Evolutionary conservation across 2,797 vertebrate genomes (phyloP).

Genomic region (Glyptemys insculpta): DNA sequence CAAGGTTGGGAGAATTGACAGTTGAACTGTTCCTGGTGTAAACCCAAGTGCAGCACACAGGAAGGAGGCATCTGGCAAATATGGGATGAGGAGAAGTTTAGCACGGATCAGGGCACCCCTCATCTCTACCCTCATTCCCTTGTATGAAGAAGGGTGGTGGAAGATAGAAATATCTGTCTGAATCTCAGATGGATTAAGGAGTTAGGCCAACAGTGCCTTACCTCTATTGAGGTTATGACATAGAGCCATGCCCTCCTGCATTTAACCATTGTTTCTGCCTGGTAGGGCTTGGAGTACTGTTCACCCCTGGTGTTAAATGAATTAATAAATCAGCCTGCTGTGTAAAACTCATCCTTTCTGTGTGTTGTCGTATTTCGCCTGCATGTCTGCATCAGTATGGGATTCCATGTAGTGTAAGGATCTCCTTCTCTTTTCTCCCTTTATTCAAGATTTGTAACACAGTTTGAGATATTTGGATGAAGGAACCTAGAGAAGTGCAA

Average conservation of each 20-base stretch:
- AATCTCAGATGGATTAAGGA: not conserved
- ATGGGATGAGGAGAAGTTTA: not conserved
- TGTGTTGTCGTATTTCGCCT: slow-evolving; percentile 12
- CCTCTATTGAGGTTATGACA: not conserved
- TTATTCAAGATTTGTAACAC: slow-evolving; percentile 13
- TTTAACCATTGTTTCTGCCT: slow-evolving; percentile 3
- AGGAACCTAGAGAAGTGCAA: slow-evolving; percentile 20
- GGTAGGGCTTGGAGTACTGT: slow-evolving; percentile 18
- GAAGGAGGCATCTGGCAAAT: not conserved
- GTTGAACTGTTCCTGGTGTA: not conserved
- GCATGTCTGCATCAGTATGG: slow-evolving; percentile 28
- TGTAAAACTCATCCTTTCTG: not conserved
- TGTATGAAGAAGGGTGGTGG: not conserved
- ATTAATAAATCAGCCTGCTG: not conserved
- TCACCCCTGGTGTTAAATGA: slow-evolving; percentile 47
- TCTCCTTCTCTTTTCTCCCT: not conserved
- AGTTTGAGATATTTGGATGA: slow-evolving; percentile 33
- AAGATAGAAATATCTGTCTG: not conserved
- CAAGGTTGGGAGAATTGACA: not conserved
- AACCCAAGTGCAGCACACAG: not conserved
- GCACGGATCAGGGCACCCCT: not conserved
- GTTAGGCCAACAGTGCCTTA: not conserved
- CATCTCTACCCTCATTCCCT: not conserved
- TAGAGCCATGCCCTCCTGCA: not conserved
- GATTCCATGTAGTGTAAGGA: slow-evolving; percentile 4